Percentiles rank a stretch among this genome's conserved stretches.
Evolutionary conservation across 1,140 invertebrate genomes (phyloP).

Genomic region (Drosophila arizonae): DNA sequence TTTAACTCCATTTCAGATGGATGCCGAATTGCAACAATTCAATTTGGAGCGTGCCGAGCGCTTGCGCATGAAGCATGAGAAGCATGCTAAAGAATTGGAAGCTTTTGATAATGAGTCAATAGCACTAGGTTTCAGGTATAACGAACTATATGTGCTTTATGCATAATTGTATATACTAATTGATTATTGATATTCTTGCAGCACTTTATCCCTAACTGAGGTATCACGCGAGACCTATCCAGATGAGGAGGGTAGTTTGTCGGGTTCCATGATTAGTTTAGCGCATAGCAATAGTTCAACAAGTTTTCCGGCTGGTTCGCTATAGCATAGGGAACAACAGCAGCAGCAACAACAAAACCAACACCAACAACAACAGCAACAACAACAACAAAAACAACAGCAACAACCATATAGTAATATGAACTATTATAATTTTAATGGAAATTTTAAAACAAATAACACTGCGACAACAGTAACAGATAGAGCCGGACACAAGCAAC

Average conservation of each 20-base stretch:
- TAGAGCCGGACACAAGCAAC: constrained; percentile 47
- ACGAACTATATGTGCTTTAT: neutral
- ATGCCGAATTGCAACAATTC: constrained; percentile 94
- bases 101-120: constrained; percentile 97
- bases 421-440: constrained; percentile 77
- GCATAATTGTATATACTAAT: neutral
- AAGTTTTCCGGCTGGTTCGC: constrained; percentile 92
- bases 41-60: constrained; percentile 94
- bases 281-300: constrained; percentile 96
- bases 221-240: constrained; percentile 92
- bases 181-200: constrained; percentile 82
- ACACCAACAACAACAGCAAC: constrained; percentile 35
- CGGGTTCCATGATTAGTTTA: constrained; percentile 96
- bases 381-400: constrained; percentile 28
- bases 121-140: constrained; percentile 93
- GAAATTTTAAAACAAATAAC: constrained; percentile 71
- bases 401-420: constrained; percentile 69
- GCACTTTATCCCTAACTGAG: constrained; percentile 94
- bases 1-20: constrained; percentile 88
- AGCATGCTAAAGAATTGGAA: constrained; percentile 94
- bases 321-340: constrained; percentile 85
- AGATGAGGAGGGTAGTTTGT: constrained; percentile 94
- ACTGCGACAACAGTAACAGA: constrained; percentile 53
- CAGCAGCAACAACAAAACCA: constrained; percentile 36
- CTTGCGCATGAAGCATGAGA: constrained; percentile 93